Conservation (phyloP, 2,888 invertebrate species). For the Amblyjoppa fuscipennis region DNA sequence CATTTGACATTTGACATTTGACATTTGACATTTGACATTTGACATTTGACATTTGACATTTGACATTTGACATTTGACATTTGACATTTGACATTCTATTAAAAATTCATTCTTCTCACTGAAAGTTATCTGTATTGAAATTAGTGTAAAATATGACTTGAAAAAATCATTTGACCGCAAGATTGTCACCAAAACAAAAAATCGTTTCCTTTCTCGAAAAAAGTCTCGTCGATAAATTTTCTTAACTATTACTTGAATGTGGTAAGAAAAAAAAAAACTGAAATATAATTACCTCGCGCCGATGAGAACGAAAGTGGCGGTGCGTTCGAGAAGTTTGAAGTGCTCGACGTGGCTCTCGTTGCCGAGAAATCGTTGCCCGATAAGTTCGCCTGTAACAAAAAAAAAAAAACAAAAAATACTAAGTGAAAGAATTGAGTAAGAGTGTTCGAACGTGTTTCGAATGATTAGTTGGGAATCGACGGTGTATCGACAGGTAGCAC, state of each 20-base stretch:
- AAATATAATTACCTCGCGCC: slow-evolving; percentile 92
- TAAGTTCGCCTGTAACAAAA: slow-evolving; percentile 89
- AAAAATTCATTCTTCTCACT: no score
- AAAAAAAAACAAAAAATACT: slow-evolving; percentile 85
- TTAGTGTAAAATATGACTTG: no score
- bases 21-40: no score
- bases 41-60: no score
- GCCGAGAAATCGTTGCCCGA: slow-evolving; percentile 91
- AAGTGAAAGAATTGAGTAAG: slow-evolving; percentile 35
- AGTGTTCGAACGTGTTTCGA: slow-evolving; percentile 44
- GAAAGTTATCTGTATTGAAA: no score
- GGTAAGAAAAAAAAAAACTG: background rate
- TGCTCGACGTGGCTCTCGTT: slow-evolving; percentile 93
- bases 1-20: no score
- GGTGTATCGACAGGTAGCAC: slow-evolving; percentile 56
- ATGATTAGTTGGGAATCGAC: slow-evolving; percentile 46
- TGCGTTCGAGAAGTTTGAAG: slow-evolving; percentile 95
- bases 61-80: no score
- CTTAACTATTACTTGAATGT: background rate
- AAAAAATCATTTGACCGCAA: no score
- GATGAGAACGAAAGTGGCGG: slow-evolving; percentile 94
- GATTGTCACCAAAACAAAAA: no score
- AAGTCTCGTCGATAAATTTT: no score
- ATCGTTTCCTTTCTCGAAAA: no score
- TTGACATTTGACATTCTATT: no score